phyloP scores from a whole-genome alignment of 2,797 vertebrate species.

The Paratrypauchen microcephalus region DNA sequence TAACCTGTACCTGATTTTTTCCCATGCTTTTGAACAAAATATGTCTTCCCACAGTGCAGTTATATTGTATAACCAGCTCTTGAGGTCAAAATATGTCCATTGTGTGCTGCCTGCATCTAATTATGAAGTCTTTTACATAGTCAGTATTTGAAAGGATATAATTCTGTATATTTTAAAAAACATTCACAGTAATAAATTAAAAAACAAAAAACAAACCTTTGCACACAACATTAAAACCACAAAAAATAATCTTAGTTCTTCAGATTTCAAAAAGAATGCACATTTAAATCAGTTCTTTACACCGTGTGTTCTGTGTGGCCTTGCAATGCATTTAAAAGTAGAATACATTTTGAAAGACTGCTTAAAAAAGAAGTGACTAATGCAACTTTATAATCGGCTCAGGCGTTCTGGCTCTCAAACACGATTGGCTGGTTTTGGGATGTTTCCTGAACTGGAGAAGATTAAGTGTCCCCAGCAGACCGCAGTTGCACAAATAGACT shows the following conservation, averaged over 20 bases:
- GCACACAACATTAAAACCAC: not conserved
- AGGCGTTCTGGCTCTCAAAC: conserved; percentile 10
- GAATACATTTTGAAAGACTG: conserved; percentile 1
- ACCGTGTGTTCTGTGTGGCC: not conserved
- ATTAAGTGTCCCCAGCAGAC: not conserved
- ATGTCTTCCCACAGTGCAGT: too few species aligned
- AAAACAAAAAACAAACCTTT: too few species aligned
- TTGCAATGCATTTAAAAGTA: not conserved
- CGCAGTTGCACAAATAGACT: conserved; percentile 1
- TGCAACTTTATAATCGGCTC: conserved; percentile 10
- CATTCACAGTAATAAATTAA: too few species aligned
- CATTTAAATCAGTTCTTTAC: not conserved
- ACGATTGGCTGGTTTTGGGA: conserved; percentile 3
- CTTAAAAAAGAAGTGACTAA: conserved; percentile 14
- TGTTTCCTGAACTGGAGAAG: conserved; percentile 12
- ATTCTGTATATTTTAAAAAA: too few species aligned
- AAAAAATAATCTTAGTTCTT: not conserved
- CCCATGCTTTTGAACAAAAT: too few species aligned
- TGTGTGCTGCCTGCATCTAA: too few species aligned
- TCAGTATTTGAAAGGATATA: too few species aligned
- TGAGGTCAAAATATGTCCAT: too few species aligned
- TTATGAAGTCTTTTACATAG: too few species aligned
- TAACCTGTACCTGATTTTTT: not conserved
- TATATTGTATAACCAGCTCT: too few species aligned
- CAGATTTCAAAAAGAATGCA: not conserved